Conservation (phyloP, 2,797 vertebrate species). For the Ptychadena robeensis region DNA sequence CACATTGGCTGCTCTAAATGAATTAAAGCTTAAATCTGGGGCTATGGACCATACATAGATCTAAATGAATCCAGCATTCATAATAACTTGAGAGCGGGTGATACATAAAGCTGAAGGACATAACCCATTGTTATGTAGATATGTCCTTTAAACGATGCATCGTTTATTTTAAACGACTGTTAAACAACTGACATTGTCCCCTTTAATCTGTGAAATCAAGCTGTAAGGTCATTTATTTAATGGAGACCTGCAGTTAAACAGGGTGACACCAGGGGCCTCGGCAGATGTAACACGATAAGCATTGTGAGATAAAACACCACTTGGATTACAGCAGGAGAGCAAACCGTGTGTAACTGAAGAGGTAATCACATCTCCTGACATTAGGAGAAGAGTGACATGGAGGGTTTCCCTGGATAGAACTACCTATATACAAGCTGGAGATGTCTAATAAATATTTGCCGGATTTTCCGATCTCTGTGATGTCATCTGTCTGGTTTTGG, state of each 20-base stretch:
- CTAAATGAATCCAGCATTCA: background rate
- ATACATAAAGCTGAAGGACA: too few species aligned
- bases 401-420: background rate
- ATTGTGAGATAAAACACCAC: background rate
- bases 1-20: too few species aligned
- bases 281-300: constrained; percentile 29
- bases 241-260: constrained; percentile 30
- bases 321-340: constrained; percentile 8
- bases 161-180: background rate
- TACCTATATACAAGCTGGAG: background rate
- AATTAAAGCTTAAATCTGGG: too few species aligned
- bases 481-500: background rate
- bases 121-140: background rate
- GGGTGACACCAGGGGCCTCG: constrained; percentile 22
- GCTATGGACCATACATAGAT: too few species aligned
- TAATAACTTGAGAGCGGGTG: background rate
- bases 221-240: constrained; percentile 41
- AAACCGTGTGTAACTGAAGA: constrained; percentile 16
- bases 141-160: background rate
- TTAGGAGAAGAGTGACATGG: background rate
- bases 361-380: constrained; percentile 24
- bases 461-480: background rate
- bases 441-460: background rate
- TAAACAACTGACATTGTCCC: background rate
- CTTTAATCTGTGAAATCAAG: constrained; percentile 30